Base-by-base conservation (phyloP, 2,797 vertebrate species). In the Craterocephalus amniculus region DNA sequence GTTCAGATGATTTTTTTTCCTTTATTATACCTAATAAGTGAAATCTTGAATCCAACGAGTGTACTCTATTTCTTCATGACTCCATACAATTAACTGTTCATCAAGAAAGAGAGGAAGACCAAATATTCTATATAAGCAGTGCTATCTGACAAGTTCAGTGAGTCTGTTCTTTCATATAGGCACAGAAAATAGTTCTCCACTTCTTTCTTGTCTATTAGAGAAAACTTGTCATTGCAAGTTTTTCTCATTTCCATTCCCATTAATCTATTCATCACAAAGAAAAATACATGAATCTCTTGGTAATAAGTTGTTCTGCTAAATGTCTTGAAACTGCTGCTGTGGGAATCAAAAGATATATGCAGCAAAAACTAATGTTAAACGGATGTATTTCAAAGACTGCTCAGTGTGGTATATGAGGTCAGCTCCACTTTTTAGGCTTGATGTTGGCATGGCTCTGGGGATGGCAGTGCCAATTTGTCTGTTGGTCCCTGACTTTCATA, bases 241-340 rank as follows among this genome's bases (percentile, higher is more conserved):
- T 76, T 87, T 74, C 72, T 87, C 58, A 74, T 90, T 90, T 90
- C 80, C 82, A 85, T 88, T 84, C 81, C 81, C 80, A 91, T 88
- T 86, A 85, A 90, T 87, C 79, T 77, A 84, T 85, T 91, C 80
- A 89, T 89, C 86, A 89, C 78, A 90, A 80, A 85, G 76, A 87
- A 87, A 90, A 86, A 90, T 84, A 57, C 75, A 89, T 86, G 84
- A 88, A 85, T 57, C 78, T 52, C 72, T 81, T 67, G 64, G 68
- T 85, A 67, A 85, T 86, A 85, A 54, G 67, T 83, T 81, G 76
- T 84, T 76, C 84, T 80, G 64, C 58, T 83, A 86, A 90, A 87
- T 81, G 83, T 82, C 64, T 81, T 69, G 61, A 81, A 86, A 72
- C 27, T 32, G 71, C 71, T 67, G 66, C 71, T 40, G 60, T 75